Base-by-base conservation (phyloP, 1,140 invertebrate genomes). In the Drosophila biarmipes region DNA sequence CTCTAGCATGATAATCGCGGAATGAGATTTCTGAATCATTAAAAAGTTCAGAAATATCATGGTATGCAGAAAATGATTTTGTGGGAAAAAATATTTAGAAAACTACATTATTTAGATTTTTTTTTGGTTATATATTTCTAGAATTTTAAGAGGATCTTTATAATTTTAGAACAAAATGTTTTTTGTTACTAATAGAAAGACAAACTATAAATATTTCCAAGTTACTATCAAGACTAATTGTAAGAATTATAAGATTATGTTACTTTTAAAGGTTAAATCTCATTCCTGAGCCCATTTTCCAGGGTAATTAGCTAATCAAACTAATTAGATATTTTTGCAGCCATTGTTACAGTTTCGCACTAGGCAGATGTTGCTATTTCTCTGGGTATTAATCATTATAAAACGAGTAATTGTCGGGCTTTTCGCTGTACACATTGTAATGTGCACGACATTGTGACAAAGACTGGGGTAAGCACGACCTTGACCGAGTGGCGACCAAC, bases 381-480 rank as follows among this genome's bases (percentile, higher is more conserved):
- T 74, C 40, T 71, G 38, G 40, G 55, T 46, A 49, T 68, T 67
- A 49, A 49, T 59, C 55, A 48, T 59, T 77, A 69, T 38, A 69
- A 69, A 69, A 40, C 63, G 19, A 24, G 46, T 49, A 56, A 54
- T 63, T 53, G 74, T 43, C 42, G 48, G 14, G 42, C 56, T 53
- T 59, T 24, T 58, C 55, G 48, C 61, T 37, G 49, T 35, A 15
- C 37, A 56, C 54, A 56, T 17, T 80, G 64, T 67, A 73, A 77
- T 59, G 52, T 78, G 78, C 82, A 87, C 78, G 82, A 86, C 82
- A 87, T 87, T 85, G 77, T 61, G 68, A 80, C 63, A 78, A 61
- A 40, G 64, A 38, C 58, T 53, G 64, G 51, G 64, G 37, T 55
- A 75, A 67, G 53, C 37, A 64, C 61, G 84, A 82, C 82, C 82